Base-by-base conservation (phyloP, 2,888 invertebrate species). In the Listrodromus nycthemerus region DNA sequence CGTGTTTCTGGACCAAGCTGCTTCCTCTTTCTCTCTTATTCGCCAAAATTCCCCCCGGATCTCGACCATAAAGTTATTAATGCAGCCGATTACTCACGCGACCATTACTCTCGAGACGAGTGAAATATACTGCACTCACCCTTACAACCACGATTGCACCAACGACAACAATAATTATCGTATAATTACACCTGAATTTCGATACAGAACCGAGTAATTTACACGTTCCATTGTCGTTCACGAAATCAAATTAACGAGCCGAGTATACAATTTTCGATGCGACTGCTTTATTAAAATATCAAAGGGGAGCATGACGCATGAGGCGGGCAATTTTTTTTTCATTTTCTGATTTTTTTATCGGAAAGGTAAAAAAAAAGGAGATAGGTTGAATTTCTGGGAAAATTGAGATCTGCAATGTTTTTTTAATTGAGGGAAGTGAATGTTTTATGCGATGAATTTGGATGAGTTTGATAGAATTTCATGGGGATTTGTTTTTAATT, bases 51-150 rank as follows among this genome's bases (percentile, higher is more conserved):
- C 24, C 55, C 24, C 55, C n/a, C 65, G 58, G 16, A 70, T 45
- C 71, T 66, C 48, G 16, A 41, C 50, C 69, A 37, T 76, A 74
- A 81, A 81, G 80, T 81, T 81, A 84, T 84, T 82, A 79, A 84
- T 82, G 79, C 65, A 75, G 16, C 71, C 80, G 74, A 83, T 85
- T 75, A 84, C 70, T 83, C 80, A 83, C 80, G 75, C 65, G 77
- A 48, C 77, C 83, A 81, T 84, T 79, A 85, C 78, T 81, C 83
- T 74, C 74, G 66, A 75, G 83, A 78, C 81, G 76, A 77, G 80
- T 83, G 80, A 83, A 81, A 83, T 80, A 85, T 83, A 67, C 61
- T 65, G 65, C 30, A 75, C 70, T 50, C 74, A 48, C 69, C 24
- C 37, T 55, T 4, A 21, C 24, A 30, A 65, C 41, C 61, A 50